Percentiles rank a stretch among this genome's conserved stretches.
phyloP scores from a whole-genome alignment of 1,140 invertebrate species.

The Charaxes varanes region DNA sequence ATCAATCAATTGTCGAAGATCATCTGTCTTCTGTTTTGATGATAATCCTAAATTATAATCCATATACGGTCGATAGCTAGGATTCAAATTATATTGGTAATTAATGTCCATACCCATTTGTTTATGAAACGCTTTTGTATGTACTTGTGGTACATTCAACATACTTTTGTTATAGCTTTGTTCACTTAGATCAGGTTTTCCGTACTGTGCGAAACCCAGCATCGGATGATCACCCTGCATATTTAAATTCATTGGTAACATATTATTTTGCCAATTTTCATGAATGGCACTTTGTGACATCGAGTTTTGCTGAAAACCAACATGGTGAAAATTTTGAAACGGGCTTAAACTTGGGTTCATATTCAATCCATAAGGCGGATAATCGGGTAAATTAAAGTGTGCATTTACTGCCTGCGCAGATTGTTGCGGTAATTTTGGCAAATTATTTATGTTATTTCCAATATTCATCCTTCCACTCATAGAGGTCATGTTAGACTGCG shows the following conservation, averaged over 20 bases:
- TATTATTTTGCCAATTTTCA: slow-evolving; percentile 39
- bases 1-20: slow-evolving; percentile 1
- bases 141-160: slow-evolving; percentile 45
- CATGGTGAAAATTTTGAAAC: slow-evolving; percentile 39
- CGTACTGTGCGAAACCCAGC: slow-evolving; percentile 20
- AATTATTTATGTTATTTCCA: slow-evolving; percentile 44
- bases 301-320: slow-evolving; percentile 33
- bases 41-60: slow-evolving; percentile 35
- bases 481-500: slow-evolving; percentile 42
- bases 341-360: slow-evolving; percentile 34
- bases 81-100: slow-evolving; percentile 17
- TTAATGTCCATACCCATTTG: slow-evolving; percentile 27
- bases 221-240: slow-evolving; percentile 28
- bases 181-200: slow-evolving; percentile 21
- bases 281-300: slow-evolving; percentile 31
- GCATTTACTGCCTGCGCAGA: slow-evolving; percentile 23
- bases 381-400: slow-evolving; percentile 38
- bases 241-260: slow-evolving; percentile 52
- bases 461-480: slow-evolving; percentile 38
- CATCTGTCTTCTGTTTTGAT: slow-evolving; percentile 15
- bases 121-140: slow-evolving; percentile 37
- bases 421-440: slow-evolving; percentile 43
- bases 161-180: slow-evolving; percentile 27
- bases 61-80: slow-evolving; percentile 22
- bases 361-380: slow-evolving; percentile 36